These are phyloP conservation scores for Malurus melanocephalus DNA, from an alignment of 2,113 vertebrate species.

Conservation along the genomic window DNA sequence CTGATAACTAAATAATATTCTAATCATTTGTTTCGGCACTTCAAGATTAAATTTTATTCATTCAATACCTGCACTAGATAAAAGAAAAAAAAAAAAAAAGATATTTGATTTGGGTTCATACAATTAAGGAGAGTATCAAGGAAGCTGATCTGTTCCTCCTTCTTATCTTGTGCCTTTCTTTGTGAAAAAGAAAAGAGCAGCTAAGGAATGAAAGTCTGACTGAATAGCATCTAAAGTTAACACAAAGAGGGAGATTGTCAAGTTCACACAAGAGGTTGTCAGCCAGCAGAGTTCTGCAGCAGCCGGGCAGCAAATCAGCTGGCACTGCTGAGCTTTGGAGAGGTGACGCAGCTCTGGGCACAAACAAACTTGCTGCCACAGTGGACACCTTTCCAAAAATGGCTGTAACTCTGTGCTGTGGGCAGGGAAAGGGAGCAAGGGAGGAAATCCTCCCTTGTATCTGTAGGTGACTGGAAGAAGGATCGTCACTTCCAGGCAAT, in stretches of 20 bases:
- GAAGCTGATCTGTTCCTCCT: slow-evolving; percentile 9
- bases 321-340: neutral
- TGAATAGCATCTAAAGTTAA: neutral
- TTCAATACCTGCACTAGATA: slow-evolving; percentile 45
- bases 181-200: neutral
- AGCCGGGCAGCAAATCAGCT: neutral
- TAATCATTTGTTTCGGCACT: slow-evolving; percentile 41
- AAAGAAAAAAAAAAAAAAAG: neutral
- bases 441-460: neutral
- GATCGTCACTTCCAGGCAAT: rapidly evolving
- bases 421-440: neutral
- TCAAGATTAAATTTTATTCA: slow-evolving; percentile 29
- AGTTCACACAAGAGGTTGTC: neutral
- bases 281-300: neutral
- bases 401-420: rapidly evolving
- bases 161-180: slow-evolving; percentile 42
- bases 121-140: slow-evolving; percentile 34
- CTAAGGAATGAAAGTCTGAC: slow-evolving; percentile 5
- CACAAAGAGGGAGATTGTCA: neutral
- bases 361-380: neutral
- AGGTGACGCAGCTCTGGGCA: neutral
- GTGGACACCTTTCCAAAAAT: neutral
- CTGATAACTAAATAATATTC: slow-evolving; percentile 21
- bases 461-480: neutral
- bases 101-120: neutral